These are phyloP conservation scores for Creontiades dilutus DNA, from an alignment of 2,888 invertebrate species.

Conservation along the genomic window DNA sequence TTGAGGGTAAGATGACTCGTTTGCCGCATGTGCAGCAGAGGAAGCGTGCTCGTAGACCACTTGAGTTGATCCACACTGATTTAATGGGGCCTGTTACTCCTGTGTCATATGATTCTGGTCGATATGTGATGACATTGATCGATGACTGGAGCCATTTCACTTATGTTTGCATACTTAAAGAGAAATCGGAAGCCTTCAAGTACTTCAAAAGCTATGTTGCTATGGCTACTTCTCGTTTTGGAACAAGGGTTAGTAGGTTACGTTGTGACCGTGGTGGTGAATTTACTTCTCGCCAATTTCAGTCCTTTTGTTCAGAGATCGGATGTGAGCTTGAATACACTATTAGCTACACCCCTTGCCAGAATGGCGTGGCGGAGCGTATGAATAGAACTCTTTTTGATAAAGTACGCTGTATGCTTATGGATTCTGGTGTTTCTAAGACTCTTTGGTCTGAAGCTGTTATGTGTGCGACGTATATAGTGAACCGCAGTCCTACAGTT, in stretches of 20 bases:
- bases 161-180: slow-evolving; percentile 38
- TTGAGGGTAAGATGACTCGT: slow-evolving; percentile 49
- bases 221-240: slow-evolving; percentile 35
- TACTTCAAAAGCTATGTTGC: slow-evolving; percentile 56
- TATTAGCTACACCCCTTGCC: slow-evolving; percentile 68
- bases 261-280: slow-evolving; percentile 53
- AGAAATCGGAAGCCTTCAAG: slow-evolving; percentile 57
- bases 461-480: slow-evolving; percentile 75
- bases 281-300: slow-evolving; percentile 50
- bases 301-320: slow-evolving; percentile 53
- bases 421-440: slow-evolving; percentile 75
- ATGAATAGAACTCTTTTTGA: slow-evolving; percentile 75
- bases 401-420: slow-evolving; percentile 75
- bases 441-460: slow-evolving; percentile 77
- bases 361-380: slow-evolving; percentile 73
- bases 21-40: neutral
- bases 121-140: slow-evolving; percentile 62
- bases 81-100: slow-evolving; percentile 55
- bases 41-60: slow-evolving; percentile 4
- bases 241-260: slow-evolving; percentile 21
- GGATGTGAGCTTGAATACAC: slow-evolving; percentile 65
- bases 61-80: slow-evolving; percentile 68
- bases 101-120: neutral
- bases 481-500: slow-evolving; percentile 76
- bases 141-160: slow-evolving; percentile 68